phyloP scores from a whole-genome alignment of 2,113 vertebrate genomes.

The Beaufortia kweichowensis region DNA sequence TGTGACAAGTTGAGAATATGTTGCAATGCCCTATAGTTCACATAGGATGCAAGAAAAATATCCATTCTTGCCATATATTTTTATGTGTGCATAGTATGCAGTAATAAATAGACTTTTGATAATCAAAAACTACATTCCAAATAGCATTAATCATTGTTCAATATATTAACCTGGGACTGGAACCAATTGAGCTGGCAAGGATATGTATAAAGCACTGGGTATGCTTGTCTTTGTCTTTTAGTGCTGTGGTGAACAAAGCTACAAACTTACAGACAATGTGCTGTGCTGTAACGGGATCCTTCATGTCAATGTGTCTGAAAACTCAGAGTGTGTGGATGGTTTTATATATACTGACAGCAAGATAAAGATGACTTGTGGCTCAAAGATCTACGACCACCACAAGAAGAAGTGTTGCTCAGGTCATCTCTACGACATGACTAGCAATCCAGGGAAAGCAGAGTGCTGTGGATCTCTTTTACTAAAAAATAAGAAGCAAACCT shows the following conservation, averaged over 20 bases:
- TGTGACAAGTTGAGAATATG: too few species aligned
- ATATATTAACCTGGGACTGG: too few species aligned
- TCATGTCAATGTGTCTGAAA: not conserved
- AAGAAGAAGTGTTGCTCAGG: conserved; percentile 21
- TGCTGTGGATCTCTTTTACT: conserved; percentile 38
- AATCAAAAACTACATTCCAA: too few species aligned
- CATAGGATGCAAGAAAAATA: too few species aligned
- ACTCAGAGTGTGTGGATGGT: not conserved
- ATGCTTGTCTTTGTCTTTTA: not conserved
- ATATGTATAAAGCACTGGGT: too few species aligned
- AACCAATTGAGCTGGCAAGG: too few species aligned
- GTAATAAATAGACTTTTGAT: too few species aligned
- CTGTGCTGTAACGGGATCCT: conserved; percentile 38
- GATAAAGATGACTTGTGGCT: conserved; percentile 15
- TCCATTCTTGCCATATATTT: too few species aligned
- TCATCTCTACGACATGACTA: not conserved
- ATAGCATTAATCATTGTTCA: too few species aligned
- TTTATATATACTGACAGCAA: not conserved
- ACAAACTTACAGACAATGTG: not conserved
- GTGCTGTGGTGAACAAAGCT: conserved; percentile 2
- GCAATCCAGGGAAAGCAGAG: too few species aligned
- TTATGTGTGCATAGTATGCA: too few species aligned
- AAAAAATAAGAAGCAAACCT: not conserved
- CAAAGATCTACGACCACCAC: not conserved
- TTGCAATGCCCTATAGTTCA: too few species aligned